These are phyloP conservation scores for Bombyx mori DNA, from an alignment of 1,140 invertebrate species.

Conservation along the genomic window ASM3026992v2 NC_085113.1:8562501-8563000, in stretches of 20 bases:
- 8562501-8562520: too few relatives aligned
- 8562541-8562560: background rate
- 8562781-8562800: constrained; percentile 2
- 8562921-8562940: too few relatives aligned
- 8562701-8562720: constrained; percentile 21
- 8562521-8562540: too few relatives aligned
- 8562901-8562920: too few relatives aligned
- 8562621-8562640: background rate
- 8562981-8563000: too few relatives aligned
- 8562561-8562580: background rate
- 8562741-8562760: constrained; percentile 34
- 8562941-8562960: too few relatives aligned
- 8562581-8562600: background rate
- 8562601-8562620: background rate
- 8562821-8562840: too few relatives aligned
- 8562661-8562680: constrained; percentile 26
- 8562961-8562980: too few relatives aligned
- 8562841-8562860: too few relatives aligned
- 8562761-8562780: constrained; percentile 19
- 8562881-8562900: too few relatives aligned
- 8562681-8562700: constrained; percentile 46
- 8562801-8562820: constrained; percentile 15
- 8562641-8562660: constrained; percentile 1
- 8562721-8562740: constrained; percentile 32
- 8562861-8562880: too few relatives aligned